Conservation (phyloP, 2,888 invertebrate species). For the Phalera bucephala region DNA sequence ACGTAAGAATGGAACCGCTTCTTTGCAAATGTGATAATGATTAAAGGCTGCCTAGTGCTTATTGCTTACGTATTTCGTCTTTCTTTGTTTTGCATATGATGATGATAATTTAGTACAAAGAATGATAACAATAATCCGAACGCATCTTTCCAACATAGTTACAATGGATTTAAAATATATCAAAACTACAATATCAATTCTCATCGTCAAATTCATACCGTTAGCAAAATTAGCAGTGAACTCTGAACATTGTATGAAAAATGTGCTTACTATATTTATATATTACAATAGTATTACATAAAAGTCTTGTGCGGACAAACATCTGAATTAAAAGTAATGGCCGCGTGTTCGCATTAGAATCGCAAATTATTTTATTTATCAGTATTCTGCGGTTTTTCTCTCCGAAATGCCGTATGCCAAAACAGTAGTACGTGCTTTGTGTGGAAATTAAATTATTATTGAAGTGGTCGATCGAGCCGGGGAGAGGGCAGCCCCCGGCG, state of each 20-base stretch:
- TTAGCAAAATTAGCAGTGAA: no score
- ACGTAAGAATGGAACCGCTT: not conserved
- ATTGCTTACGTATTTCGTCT: not conserved
- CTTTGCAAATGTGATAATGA: not conserved
- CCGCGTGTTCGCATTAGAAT: not conserved
- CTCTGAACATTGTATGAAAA: no score
- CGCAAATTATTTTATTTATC: conserved; percentile 6
- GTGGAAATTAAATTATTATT: conserved; percentile 14
- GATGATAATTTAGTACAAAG: no score
- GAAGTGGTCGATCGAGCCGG: conserved; percentile 55
- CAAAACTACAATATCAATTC: no score
- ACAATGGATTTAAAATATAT: no score
- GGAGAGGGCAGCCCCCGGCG: conserved; percentile 43
- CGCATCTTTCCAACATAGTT: no score
- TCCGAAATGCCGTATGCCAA: conserved; percentile 1
- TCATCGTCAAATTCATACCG: no score
- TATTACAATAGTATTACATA: no score
- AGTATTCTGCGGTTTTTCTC: conserved; percentile 10
- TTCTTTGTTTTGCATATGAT: not conserved
- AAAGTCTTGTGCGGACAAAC: no score
- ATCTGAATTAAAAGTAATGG: not conserved
- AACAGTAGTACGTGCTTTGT: conserved; percentile 17
- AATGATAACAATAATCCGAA: no score
- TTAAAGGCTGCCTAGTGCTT: not conserved
- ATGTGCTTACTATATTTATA: not conserved